These are phyloP conservation scores for Melipona beecheii DNA, from an alignment of 2,888 invertebrate species.

Conservation along the genomic window DNA sequence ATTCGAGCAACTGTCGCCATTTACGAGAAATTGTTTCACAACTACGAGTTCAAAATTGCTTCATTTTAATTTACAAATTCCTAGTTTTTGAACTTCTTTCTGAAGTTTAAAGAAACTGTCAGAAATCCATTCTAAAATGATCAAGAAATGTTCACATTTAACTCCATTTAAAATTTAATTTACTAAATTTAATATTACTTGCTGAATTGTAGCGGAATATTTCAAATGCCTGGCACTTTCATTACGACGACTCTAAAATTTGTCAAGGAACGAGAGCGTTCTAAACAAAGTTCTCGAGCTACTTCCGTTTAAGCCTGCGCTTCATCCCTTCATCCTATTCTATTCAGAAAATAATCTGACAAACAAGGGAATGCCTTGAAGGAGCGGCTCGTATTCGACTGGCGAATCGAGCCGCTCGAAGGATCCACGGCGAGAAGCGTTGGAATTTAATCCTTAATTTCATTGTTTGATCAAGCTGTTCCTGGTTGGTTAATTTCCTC, in stretches of 20 bases:
- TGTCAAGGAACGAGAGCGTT: not conserved
- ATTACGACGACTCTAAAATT: not conserved
- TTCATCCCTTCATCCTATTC: not conserved
- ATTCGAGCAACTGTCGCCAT: no score
- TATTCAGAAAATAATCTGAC: not conserved
- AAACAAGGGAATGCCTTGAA: not conserved
- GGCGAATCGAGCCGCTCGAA: not conserved
- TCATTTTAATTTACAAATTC: no score
- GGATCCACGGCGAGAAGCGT: not conserved
- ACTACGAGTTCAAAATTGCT: no score
- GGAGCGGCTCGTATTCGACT: no score
- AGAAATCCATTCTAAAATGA: no score
- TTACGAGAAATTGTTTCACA: no score
- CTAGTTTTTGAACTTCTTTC: no score
- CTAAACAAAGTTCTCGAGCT: not conserved
- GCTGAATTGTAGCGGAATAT: not conserved
- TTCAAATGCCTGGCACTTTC: not conserved
- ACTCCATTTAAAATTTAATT: not conserved
- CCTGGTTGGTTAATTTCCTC: slow-evolving; percentile 48
- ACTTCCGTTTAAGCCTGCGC: not conserved
- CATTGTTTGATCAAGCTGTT: slow-evolving; percentile 38
- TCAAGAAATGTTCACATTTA: not conserved
- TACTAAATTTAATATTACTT: not conserved
- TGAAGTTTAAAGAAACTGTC: no score
- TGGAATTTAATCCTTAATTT: slow-evolving; percentile 43